phyloP scores from a whole-genome alignment of 2,113 vertebrate species.

The Thalassoma bifasciatum region DNA sequence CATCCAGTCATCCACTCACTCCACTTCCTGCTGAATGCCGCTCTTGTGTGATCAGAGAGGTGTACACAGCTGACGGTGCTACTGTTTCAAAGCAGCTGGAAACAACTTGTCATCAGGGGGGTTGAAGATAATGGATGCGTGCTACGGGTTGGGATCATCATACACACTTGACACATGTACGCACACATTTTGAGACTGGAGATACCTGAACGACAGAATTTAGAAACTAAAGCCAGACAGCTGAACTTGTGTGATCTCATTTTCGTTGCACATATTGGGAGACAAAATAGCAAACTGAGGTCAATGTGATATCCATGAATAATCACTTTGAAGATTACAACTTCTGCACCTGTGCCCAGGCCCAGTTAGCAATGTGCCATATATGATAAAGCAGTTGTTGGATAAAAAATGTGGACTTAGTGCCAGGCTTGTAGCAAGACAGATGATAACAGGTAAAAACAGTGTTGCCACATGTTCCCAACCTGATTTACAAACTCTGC shows the following conservation, averaged over 20 bases:
- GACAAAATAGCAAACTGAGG: conserved; percentile 2
- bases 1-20: conserved; percentile 56
- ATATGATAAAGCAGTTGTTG: conserved; percentile 15
- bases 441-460: conserved; percentile 66
- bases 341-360: not conserved
- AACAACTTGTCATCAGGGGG: conserved; percentile 69
- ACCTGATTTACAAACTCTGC: conserved; percentile 70
- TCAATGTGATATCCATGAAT: conserved; percentile 22
- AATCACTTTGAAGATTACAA: not conserved
- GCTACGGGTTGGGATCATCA: conserved; percentile 57
- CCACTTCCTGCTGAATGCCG: conserved; percentile 62
- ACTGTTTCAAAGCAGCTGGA: conserved; percentile 79
- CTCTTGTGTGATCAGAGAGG: conserved; percentile 74
- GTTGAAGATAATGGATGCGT: conserved; percentile 65
- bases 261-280: conserved; percentile 10
- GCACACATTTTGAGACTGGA: conserved; percentile 14
- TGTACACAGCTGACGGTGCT: conserved; percentile 67
- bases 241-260: conserved; percentile 3
- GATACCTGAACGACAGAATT: conserved; percentile 12
- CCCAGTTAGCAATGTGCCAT: conserved; percentile 1
- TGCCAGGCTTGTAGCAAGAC: conserved; percentile 52
- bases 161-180: conserved; percentile 33
- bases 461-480: conserved; percentile 51
- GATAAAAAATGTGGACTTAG: conserved; percentile 46
- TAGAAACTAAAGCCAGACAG: conserved; percentile 10